Conservation (phyloP, 1,140 invertebrate genomes). For the Scaptomyza hsui region DNA sequence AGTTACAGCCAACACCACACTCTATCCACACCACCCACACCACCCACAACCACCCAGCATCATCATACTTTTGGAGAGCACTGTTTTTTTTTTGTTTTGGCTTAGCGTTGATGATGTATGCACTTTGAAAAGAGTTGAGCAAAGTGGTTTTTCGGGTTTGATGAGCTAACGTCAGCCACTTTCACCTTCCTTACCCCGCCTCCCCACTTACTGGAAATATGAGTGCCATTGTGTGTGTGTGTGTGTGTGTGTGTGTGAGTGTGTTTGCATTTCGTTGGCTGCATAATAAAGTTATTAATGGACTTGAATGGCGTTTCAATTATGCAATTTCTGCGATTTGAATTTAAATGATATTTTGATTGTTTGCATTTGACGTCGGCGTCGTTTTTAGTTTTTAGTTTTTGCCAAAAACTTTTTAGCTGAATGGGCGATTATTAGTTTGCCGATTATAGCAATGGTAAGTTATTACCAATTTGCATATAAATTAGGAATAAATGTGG, state of each 20-base stretch:
- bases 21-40: not conserved
- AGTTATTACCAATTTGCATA: conserved; percentile 10
- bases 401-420: conserved; percentile 9
- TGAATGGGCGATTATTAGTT: conserved; percentile 23
- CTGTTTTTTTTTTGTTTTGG: conserved; percentile 80
- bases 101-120: conserved; percentile 81
- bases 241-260: conserved; percentile 17
- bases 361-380: conserved; percentile 52
- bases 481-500: not conserved
- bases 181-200: not conserved
- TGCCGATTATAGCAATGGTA: conserved; percentile 7
- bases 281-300: conserved; percentile 81
- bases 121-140: conserved; percentile 82
- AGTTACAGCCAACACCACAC: not conserved
- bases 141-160: conserved; percentile 81
- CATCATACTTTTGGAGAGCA: conserved; percentile 48
- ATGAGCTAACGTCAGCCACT: conserved; percentile 75
- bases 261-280: conserved; percentile 63
- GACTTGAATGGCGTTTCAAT: conserved; percentile 80
- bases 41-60: conserved; percentile 11
- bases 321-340: conserved; percentile 80
- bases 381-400: conserved; percentile 16
- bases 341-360: conserved; percentile 81
- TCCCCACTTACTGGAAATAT: conserved; percentile 40
- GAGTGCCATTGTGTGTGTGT: conserved; percentile 12